Evolutionary conservation across 2,113 vertebrate species (phyloP).

Genomic region (Petromus typicus): DNA sequence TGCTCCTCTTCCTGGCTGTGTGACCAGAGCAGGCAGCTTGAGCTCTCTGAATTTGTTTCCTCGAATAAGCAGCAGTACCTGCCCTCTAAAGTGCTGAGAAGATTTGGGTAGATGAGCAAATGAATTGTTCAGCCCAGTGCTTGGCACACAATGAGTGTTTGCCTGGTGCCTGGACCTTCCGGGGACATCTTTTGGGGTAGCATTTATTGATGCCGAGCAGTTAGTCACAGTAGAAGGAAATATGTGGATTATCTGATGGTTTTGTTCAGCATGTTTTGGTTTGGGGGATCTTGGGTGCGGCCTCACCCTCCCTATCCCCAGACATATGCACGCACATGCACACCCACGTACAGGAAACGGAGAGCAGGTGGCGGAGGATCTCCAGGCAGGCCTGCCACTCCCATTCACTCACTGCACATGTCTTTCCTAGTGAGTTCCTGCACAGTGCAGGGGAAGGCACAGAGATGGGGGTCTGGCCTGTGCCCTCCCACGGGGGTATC

Average conservation of each 20-base stretch:
- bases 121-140: not conserved
- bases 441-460: rapidly evolving
- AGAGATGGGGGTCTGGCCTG: not conserved
- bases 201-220: not conserved
- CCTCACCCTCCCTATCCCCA: not conserved
- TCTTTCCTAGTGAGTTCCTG: not conserved
- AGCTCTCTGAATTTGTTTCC: not conserved
- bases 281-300: not conserved
- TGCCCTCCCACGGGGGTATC: not conserved
- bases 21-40: not conserved
- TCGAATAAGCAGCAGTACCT: not conserved
- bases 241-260: not conserved
- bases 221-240: not conserved
- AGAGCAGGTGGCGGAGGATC: constrained; percentile 39
- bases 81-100: not conserved
- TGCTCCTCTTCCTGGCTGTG: not conserved
- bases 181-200: not conserved
- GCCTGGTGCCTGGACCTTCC: not conserved
- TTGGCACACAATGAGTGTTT: not conserved
- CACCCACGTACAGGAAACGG: not conserved
- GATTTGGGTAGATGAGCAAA: not conserved
- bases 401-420: not conserved
- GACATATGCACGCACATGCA: not conserved
- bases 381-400: not conserved
- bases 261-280: not conserved